Evolutionary conservation across 2,113 vertebrate species (phyloP), one percentile per base, ranked within the genome.

Genomic region (Ascaphus truei): DNA sequence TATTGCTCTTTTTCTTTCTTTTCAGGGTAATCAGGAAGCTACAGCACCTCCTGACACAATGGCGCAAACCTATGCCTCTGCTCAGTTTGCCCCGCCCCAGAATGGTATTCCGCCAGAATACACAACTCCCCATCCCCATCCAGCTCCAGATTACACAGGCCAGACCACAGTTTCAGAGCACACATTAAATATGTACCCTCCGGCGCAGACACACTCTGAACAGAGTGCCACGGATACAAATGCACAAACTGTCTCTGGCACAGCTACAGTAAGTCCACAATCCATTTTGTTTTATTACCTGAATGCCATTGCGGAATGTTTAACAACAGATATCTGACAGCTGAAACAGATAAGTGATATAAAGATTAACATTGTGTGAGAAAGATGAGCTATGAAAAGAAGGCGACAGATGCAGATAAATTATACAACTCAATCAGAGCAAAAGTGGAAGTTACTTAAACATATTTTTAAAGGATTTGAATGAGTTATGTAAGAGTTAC

Each of bases 11-110:
- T 72, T 45, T 73, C 57, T 75, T 25, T 80, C 75, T 57, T 7
- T 48, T 11, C 84, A 98, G 95, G 96, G 94, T 94, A 96, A 96
- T 88, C 95, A 97, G 90, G 96, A 98, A 89, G 92, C 93, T 74
- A 88, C 94, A 72, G 91, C 93, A 73, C 91, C 93, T 87, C 93
- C 94, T 73, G 96, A 96, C 84, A 94, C 95, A 65, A 97, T 96
- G 95, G 94, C 96, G 68, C 96, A 98, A 88, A 92, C 94, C 83
- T 97, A 96, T 4, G 88, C 94, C 50, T 93, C 95, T 1, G 93
- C 93, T 63, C 94, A 94, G 89, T 97, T 97, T 11, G 92, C 93
- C 22, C 92, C 93, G 56, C 88, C 94, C 36, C 95, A 97, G 87
- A 96, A 95, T 2, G 88, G 93, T 72, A 93, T 97, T 79, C 94